A percentile compares a stretch with the other conserved stretches of the same genome.
These are phyloP conservation scores for Rhaphigaster nebulosa DNA, from an alignment of 2,888 invertebrate species.

Conservation along the genomic window DNA sequence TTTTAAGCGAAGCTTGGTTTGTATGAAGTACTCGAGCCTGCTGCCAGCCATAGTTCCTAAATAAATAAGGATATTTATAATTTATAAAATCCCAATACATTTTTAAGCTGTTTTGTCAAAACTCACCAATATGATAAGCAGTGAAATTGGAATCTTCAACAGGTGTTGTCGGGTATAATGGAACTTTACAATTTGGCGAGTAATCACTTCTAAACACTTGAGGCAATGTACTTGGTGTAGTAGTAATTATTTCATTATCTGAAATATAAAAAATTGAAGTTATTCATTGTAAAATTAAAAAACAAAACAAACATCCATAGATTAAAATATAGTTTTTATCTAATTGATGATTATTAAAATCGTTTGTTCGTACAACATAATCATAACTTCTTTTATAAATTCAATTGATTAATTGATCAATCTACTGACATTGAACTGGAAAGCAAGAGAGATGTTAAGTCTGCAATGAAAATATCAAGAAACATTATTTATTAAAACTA, in stretches of 20 bases:
- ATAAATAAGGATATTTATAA: not conserved
- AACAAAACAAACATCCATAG: no score
- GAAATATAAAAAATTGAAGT: not conserved
- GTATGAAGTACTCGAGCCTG: constrained; percentile 79
- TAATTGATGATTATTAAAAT: no score
- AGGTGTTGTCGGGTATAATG: constrained; percentile 71
- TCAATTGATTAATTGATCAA: no score
- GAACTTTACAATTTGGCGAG: constrained; percentile 70
- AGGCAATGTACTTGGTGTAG: constrained; percentile 23
- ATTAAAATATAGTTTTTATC: no score
- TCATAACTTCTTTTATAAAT: no score
- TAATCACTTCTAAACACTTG: constrained; percentile 66
- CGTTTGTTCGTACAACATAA: no score
- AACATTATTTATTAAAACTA: no score
- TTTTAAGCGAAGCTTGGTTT: constrained; percentile 72
- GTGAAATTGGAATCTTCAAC: constrained; percentile 70
- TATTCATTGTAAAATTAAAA: not conserved
- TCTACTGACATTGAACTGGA: no score
- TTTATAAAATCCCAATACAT: not conserved
- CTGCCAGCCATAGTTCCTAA: constrained; percentile 78
- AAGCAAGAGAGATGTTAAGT: no score
- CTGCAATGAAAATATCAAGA: no score
- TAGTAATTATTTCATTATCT: constrained; percentile 9
- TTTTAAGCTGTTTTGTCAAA: not conserved
- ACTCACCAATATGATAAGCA: constrained; percentile 77